Percentiles rank a stretch among this genome's conserved stretches.
Conservation (phyloP, 2,113 vertebrate genomes). For the Condylura cristata region DNA sequence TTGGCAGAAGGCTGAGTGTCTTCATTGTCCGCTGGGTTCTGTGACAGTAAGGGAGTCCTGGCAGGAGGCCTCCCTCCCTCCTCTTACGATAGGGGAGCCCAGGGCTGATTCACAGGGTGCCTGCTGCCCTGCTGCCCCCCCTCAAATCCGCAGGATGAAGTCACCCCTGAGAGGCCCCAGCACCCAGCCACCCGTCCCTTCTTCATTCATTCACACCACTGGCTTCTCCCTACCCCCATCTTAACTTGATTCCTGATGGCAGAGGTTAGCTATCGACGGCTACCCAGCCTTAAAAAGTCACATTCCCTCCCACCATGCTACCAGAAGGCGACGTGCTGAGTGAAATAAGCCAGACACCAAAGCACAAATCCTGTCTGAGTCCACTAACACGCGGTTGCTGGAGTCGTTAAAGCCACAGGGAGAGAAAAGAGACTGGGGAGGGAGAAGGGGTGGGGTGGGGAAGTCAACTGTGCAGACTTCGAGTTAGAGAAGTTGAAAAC, state of each 20-base stretch:
- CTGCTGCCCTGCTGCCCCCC: background rate
- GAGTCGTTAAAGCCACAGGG: background rate
- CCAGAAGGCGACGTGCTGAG: background rate
- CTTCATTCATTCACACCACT: background rate
- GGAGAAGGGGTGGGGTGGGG: rapidly evolving
- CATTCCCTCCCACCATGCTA: background rate
- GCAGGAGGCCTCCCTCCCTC: background rate
- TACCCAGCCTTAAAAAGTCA: background rate
- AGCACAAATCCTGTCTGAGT: background rate
- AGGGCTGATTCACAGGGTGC: conserved; percentile 23
- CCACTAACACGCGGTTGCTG: background rate
- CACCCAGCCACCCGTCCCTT: rapidly evolving
- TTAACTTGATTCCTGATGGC: background rate
- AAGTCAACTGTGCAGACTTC: background rate
- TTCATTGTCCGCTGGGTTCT: conserved; percentile 49
- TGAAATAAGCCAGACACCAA: background rate
- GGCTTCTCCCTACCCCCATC: background rate
- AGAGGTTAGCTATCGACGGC: background rate
- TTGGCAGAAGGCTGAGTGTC: conserved; percentile 38
- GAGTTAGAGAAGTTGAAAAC: background rate
- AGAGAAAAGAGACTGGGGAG: background rate
- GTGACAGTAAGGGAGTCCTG: background rate
- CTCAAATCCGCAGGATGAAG: background rate
- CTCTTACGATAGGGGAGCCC: background rate
- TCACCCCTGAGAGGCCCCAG: background rate